phyloP scores from a whole-genome alignment of 2,797 vertebrate genomes.

The Scomberomorus guttatus region DNA sequence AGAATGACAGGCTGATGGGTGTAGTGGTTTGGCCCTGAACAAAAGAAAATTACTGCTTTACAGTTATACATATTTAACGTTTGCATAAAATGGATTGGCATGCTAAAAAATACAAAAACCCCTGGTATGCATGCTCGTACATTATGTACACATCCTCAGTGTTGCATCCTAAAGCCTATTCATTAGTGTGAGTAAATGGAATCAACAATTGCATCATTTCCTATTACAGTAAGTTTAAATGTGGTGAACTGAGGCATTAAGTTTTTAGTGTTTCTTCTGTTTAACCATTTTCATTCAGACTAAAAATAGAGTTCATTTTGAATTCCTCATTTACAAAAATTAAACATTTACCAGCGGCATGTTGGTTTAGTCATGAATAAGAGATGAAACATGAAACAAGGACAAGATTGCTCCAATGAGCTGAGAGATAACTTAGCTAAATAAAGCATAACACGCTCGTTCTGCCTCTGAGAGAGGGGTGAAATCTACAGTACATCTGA shows the following conservation, averaged over 20 bases:
- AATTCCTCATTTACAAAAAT: conserved; percentile 50
- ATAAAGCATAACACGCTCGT: conserved; percentile 45
- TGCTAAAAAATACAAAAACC: too few relatives aligned
- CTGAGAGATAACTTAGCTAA: conserved; percentile 39
- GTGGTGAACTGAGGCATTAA: not conserved
- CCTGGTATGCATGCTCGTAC: too few relatives aligned
- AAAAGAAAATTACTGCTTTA: conserved; percentile 6
- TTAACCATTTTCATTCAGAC: not conserved
- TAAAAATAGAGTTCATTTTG: conserved; percentile 58
- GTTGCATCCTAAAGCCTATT: not conserved
- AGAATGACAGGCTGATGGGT: conserved; percentile 13
- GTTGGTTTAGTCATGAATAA: conserved; percentile 60
- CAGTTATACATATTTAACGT: not conserved
- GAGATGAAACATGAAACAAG: conserved; percentile 49
- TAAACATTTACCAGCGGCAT: conserved; percentile 63
- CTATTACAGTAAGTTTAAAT: not conserved
- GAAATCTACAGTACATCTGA: conserved; percentile 38
- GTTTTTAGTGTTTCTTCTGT: not conserved
- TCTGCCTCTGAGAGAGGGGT: conserved; percentile 1
- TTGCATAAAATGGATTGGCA: not conserved
- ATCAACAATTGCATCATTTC: not conserved
- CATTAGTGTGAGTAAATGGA: not conserved
- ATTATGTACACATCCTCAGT: not conserved
- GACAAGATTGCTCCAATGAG: conserved; percentile 34
- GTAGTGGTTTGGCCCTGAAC: not conserved